These are phyloP conservation scores for Potamarius usumacintae DNA, from an alignment of 2,113 vertebrate genomes.

Conservation along the genomic window DNA sequence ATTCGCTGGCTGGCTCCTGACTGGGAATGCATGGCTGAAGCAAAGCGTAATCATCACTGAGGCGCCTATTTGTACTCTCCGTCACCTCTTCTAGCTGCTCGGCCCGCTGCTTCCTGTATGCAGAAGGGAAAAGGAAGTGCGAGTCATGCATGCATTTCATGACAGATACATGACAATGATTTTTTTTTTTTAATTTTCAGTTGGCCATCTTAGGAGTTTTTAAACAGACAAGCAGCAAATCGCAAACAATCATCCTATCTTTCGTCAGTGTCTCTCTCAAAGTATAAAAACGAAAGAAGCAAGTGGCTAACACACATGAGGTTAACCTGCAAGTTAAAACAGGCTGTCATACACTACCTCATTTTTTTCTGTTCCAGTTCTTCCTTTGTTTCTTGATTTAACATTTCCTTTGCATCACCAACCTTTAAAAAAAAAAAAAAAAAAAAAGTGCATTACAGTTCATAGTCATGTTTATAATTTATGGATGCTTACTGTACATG, in stretches of 20 bases:
- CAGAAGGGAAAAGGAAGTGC: not conserved
- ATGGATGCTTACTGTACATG: not conserved
- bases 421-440: constrained; percentile 53
- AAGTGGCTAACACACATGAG: not conserved
- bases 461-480: not conserved
- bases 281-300: not conserved
- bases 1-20: constrained; percentile 61
- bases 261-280: not conserved
- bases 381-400: constrained; percentile 56
- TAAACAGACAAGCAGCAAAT: no score
- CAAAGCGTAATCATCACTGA: constrained; percentile 75
- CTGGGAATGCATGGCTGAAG: constrained; percentile 72
- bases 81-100: constrained; percentile 30
- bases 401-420: constrained; percentile 54
- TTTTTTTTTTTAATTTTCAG: not conserved
- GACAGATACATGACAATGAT: not conserved
- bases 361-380: constrained; percentile 58
- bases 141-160: not conserved
- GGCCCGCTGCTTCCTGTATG: constrained; percentile 57
- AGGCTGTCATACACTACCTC: constrained; percentile 56
- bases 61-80: not conserved
- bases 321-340: not conserved
- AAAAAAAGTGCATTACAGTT: not conserved
- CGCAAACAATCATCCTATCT: not conserved
- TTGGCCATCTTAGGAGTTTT: not conserved